phyloP scores from a whole-genome alignment of 1,140 invertebrate genomes.

The Trichonephila clavata region DNA sequence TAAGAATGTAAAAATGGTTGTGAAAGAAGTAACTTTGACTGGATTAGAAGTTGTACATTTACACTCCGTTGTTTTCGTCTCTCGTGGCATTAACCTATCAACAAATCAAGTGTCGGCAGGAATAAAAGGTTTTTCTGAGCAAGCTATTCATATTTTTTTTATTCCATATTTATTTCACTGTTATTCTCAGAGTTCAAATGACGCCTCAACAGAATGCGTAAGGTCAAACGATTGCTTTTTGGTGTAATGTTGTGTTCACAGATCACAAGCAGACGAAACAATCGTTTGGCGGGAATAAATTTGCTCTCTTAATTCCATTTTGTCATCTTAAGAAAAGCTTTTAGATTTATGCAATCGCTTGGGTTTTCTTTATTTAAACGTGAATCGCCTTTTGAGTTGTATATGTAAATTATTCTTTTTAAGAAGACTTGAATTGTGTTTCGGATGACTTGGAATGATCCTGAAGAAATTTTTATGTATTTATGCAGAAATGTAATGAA shows the following conservation, averaged over 20 bases:
- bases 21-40: too few species aligned
- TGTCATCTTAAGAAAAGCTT: neutral
- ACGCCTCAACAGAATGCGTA: neutral
- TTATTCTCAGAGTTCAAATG: neutral
- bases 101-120: slow-evolving; percentile 9
- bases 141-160: neutral
- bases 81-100: neutral
- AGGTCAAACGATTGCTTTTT: neutral
- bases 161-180: neutral
- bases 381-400: too few species aligned
- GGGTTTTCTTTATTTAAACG: too few species aligned
- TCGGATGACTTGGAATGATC: too few species aligned
- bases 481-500: too few species aligned
- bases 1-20: too few species aligned
- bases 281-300: neutral
- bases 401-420: too few species aligned
- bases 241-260: neutral
- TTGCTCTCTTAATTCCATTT: neutral
- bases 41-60: neutral
- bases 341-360: neutral
- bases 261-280: slow-evolving; percentile 6
- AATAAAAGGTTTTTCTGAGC: neutral
- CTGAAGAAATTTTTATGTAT: too few species aligned
- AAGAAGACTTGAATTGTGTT: too few species aligned
- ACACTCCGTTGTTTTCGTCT: neutral